Evolutionary conservation across 2,888 invertebrate genomes (phyloP), one percentile per base, ranked within the genome.

Genomic region (Calephelis perditalis): DNA sequence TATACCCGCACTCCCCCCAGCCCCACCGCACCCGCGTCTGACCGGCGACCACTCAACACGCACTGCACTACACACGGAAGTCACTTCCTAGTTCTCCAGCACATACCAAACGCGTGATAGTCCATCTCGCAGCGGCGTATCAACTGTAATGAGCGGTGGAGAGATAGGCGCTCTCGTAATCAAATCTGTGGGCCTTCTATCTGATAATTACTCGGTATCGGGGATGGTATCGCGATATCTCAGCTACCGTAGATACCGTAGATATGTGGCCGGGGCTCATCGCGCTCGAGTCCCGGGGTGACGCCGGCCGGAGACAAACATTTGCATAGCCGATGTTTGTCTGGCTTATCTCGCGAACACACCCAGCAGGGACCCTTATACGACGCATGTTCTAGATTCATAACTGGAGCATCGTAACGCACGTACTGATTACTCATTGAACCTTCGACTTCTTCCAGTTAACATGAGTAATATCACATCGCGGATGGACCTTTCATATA

Each of bases 161-260:
- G 65, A 81, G 80, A 80, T 78, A 80, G 73, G 74, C 74, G 74
- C 81, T 84, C 82, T 81, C 79, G 70, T 84, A 84, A 87, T 87
- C 85, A 84, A 86, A 86, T 86, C 86, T 86, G 77, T 76, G 70
- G 72, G 75, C 73, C 76, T 75, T 81, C 75, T 87, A 87, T 86
- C 88, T 85, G 87, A 88, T 87, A 87, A 86, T 86, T 85, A 82
- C 73, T 74, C 71, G 71, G 70, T 87, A 87, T 86, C 87, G 73
- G 76, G 84, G 84, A 82, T 82, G 80, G 74, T 84, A 82, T 82
- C 82, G 78, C 77, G 77, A 75, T 82, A 82, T 81, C 80, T 80
- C 73, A 67, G 73, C 70, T 71, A 72, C 71, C 66, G 70, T 70
- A 81, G 82, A 82, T 80, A 82, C 67, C 73, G 40, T 40, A 40